Conservation (phyloP, 2,888 invertebrate species). For the Nomada goodeniana region DNA sequence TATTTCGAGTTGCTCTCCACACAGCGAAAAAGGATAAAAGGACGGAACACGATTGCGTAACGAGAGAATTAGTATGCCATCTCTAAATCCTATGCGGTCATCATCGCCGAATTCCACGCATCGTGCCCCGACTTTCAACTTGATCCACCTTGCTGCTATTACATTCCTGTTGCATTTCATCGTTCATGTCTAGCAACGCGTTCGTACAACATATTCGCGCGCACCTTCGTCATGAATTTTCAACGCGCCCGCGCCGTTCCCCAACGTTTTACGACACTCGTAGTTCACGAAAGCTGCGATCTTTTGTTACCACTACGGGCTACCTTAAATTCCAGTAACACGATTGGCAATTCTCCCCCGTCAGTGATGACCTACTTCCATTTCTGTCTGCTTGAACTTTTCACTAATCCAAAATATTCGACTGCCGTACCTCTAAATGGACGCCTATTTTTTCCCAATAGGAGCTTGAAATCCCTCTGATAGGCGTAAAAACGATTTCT, state of each 20-base stretch:
- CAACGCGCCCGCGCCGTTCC: slow-evolving; percentile 49
- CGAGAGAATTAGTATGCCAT: slow-evolving; percentile 74
- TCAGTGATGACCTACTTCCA: slow-evolving; percentile 62
- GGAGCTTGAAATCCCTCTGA: neutral
- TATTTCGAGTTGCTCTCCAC: slow-evolving; percentile 63
- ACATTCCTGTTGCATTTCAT: slow-evolving; percentile 43
- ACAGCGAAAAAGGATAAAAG: slow-evolving; percentile 45
- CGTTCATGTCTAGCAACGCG: slow-evolving; percentile 50
- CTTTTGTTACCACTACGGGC: slow-evolving; percentile 50
- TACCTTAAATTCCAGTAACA: slow-evolving; percentile 51
- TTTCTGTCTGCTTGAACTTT: neutral
- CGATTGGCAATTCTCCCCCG: slow-evolving; percentile 47
- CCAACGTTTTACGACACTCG: slow-evolving; percentile 62
- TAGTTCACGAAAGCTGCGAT: slow-evolving; percentile 46
- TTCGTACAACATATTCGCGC: slow-evolving; percentile 30
- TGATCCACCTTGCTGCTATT: slow-evolving; percentile 47
- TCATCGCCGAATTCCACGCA: slow-evolving; percentile 76
- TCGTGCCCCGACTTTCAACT: slow-evolving; percentile 75
- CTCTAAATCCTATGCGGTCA: slow-evolving; percentile 74
- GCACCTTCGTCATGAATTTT: slow-evolving; percentile 60
- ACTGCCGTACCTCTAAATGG: neutral
- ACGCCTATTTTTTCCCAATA: neutral
- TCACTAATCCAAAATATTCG: slow-evolving; percentile 27
- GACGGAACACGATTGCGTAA: slow-evolving; percentile 30
- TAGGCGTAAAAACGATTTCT: too few relatives aligned